A percentile compares a stretch with the other conserved stretches of the same genome.
Evolutionary conservation across 2,113 vertebrate species (phyloP).

Genomic region (Limnothrissa miodon): DNA sequence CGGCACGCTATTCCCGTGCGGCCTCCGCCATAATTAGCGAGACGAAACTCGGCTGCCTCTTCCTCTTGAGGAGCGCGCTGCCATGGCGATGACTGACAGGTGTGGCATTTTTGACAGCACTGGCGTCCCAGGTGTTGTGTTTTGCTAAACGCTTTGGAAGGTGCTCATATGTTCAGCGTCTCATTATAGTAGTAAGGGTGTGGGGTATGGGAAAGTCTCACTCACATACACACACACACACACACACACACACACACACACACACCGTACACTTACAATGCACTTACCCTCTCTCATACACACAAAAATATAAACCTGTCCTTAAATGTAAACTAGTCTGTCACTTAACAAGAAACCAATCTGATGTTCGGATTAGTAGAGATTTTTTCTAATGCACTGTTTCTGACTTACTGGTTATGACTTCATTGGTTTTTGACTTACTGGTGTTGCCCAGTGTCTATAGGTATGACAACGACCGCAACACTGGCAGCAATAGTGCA

Average conservation of each 20-base stretch:
- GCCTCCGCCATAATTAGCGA: slow-evolving; percentile 27
- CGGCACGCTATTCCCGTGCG: slow-evolving; percentile 14
- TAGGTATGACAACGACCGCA: too few relatives aligned
- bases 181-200: neutral
- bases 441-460: too few relatives aligned
- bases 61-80: neutral
- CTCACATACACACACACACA: neutral
- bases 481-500: too few relatives aligned
- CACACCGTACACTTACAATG: neutral
- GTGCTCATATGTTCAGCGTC: slow-evolving; percentile 31
- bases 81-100: slow-evolving; percentile 24
- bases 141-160: slow-evolving; percentile 29
- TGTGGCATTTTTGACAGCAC: slow-evolving; percentile 38
- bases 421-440: too few relatives aligned
- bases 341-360: too few relatives aligned
- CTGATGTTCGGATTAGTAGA: too few relatives aligned
- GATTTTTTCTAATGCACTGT: too few relatives aligned
- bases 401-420: too few relatives aligned
- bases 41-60: slow-evolving; percentile 17
- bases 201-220: neutral
- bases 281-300: too few relatives aligned
- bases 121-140: slow-evolving; percentile 25
- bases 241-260: neutral
- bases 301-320: too few relatives aligned
- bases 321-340: neutral